Base-by-base conservation (phyloP, 2,888 invertebrate species). In the Nemotelus pantherinus region DNA sequence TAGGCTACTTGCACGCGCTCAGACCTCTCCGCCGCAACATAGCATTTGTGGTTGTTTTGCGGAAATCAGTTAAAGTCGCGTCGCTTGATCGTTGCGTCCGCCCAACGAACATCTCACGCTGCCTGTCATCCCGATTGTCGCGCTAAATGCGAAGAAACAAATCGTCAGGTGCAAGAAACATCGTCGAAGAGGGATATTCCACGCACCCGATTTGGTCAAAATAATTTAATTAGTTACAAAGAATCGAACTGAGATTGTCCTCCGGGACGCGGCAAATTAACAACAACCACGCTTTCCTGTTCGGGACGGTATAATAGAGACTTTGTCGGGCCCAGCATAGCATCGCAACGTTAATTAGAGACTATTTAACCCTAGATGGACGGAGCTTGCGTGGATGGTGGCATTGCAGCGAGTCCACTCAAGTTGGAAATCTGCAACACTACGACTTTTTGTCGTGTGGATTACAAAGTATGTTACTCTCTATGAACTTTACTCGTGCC, bases 141-240 rank as follows among this genome's bases (percentile, higher is more conserved):
- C 4, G 5, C 3, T 5, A 43, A 63, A 43, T 43, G 60, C 63
- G 60, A 50, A 74, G 41, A 60, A 63, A 48, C 45, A 9, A 7
- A 41, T 60, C 41, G 74, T 48, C 63, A 74, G 74, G 50, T 74
- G 74, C 74, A 74, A 60, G 63, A 63, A 63, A 48, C n/a, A 74
- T 47, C 74, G 43, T 74, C 74, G 39, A 43, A 74, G 50, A 60
- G 63, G 57, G 63, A 48, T 45, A 48, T 44, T 39, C n/a, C n/a
- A 4, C 43, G 47, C 48, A 47, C 74, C 74, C 39, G 39, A 58
- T 74, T 60, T 60, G 74, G 74, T 74, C 50, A 60, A 74, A 74
- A 74, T 74, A 74, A 74, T 74, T 74, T 74, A 74, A 74, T 74
- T 74, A 74, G 74, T 74, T 74, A 74, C 60, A 74, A 41, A 57